These are phyloP conservation scores for Heliothis subflexa DNA, from an alignment of 1,140 invertebrate genomes.

Conservation along the genomic window DNA sequence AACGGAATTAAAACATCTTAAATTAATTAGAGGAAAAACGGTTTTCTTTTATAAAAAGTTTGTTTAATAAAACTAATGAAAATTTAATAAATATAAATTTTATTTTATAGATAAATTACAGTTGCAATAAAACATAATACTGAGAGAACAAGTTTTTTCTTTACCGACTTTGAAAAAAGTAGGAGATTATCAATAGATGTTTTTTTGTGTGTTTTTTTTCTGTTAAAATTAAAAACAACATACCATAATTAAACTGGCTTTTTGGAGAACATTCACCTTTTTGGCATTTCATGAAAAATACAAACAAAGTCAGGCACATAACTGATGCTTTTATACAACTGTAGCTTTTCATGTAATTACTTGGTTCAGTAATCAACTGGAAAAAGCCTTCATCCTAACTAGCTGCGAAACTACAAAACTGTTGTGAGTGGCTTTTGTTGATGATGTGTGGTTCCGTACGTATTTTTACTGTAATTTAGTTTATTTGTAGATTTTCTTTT, in stretches of 20 bases:
- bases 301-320: background rate
- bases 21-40: background rate
- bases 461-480: background rate
- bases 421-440: background rate
- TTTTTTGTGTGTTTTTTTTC: too few species aligned
- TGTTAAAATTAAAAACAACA: too few species aligned
- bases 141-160: background rate
- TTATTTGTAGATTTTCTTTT: background rate
- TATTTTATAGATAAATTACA: too few species aligned
- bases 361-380: conserved; percentile 18
- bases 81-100: too few species aligned
- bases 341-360: conserved; percentile 12
- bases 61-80: too few species aligned
- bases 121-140: too few species aligned
- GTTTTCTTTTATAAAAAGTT: background rate
- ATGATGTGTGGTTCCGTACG: background rate
- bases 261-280: too few species aligned
- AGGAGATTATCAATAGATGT: too few species aligned
- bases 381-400: conserved; percentile 26
- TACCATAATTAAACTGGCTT: too few species aligned
- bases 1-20: background rate
- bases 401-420: conserved; percentile 12
- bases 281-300: background rate
- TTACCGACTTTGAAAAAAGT: background rate
- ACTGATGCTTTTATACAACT: conserved; percentile 1